Evolutionary conservation across 2,113 vertebrate genomes (phyloP).

Genomic region (Cebus imitator): DNA sequence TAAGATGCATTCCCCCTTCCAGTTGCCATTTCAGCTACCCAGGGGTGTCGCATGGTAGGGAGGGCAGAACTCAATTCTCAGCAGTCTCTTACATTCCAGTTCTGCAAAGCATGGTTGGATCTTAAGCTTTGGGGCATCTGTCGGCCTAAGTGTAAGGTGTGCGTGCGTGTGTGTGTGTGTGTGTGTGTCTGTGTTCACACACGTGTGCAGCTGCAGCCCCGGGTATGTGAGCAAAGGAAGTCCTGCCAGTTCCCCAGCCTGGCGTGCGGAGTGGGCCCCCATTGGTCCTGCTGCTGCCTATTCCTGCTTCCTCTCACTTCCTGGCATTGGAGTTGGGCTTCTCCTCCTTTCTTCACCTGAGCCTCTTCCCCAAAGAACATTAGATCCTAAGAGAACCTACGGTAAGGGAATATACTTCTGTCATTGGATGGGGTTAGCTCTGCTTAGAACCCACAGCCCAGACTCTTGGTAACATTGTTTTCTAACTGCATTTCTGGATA

Average conservation of each 20-base stretch:
- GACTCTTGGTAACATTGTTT: background rate
- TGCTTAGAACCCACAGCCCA: background rate
- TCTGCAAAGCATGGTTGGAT: slow-evolving; percentile 45
- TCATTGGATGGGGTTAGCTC: background rate
- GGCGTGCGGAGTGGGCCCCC: background rate
- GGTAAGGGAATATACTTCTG: background rate
- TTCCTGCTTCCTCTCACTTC: background rate
- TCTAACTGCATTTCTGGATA: background rate
- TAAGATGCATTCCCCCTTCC: slow-evolving; percentile 67
- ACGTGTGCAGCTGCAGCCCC: too few relatives aligned
- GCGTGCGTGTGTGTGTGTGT: too few relatives aligned
- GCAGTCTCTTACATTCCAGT: background rate
- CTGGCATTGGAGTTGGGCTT: background rate
- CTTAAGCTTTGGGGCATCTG: background rate
- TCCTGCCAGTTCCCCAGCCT: background rate
- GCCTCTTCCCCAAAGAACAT: background rate
- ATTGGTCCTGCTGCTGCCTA: background rate
- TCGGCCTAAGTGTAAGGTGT: background rate
- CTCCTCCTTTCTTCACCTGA: background rate
- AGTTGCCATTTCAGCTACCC: slow-evolving; percentile 17
- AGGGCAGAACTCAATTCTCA: background rate
- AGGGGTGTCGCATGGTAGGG: background rate
- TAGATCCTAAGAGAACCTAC: background rate
- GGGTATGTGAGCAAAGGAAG: background rate
- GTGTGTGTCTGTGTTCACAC: too few relatives aligned